Base-by-base conservation (phyloP, 2,113 vertebrate genomes). In the Ahaetulla prasina region DNA sequence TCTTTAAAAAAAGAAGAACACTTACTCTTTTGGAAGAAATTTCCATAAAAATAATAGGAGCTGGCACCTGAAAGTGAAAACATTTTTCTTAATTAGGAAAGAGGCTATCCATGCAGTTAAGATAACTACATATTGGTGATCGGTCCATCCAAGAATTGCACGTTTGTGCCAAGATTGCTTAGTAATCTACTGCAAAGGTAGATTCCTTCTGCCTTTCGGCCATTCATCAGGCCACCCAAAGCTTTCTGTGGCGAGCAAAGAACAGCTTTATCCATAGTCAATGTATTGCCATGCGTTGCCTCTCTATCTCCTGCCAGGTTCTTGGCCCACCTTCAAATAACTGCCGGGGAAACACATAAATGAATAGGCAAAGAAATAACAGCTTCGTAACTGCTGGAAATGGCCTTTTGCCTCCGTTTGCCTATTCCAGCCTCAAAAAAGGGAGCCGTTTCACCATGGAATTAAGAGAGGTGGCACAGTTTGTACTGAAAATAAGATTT, bases 1-100 rank as follows among this genome's bases (percentile, higher is more conserved):
- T 85, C 94, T 39, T 84, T 9, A 3, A 57, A 43, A 6, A 49
- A 89, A 16, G 1, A 35, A 52, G 8, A 88, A n/a, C 84, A 95
- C 98, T 98, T 98, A 99, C 99, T 96, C 99, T 98, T 97, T 99
- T 99, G 87, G 98, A 97, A 90, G 99, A 99, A 95, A 99, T 99
- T 94, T 99, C 98, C 96, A 99, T 98, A 95, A 98, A 98, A 95
- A 97, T 97, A 93, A 99, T 98, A 91, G 98, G 98, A 94, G 96
- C 97, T 53, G 98, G 98, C 85, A 98, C 97, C 99, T 99, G 94
- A 92, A 97, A 95, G 93, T 87, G 23, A 96, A 25, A 1, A 93
- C 89, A 91, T 14, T 90, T 90, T 95, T 92, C 2, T 94, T 96
- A 95, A 95, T 93, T 95, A 94, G 0, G 0, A 90, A n/a, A 23